A percentile compares a stretch with the other conserved stretches of the same genome.
Conservation (phyloP, 2,797 vertebrate genomes). For the Syndactyla subalaris region DNA sequence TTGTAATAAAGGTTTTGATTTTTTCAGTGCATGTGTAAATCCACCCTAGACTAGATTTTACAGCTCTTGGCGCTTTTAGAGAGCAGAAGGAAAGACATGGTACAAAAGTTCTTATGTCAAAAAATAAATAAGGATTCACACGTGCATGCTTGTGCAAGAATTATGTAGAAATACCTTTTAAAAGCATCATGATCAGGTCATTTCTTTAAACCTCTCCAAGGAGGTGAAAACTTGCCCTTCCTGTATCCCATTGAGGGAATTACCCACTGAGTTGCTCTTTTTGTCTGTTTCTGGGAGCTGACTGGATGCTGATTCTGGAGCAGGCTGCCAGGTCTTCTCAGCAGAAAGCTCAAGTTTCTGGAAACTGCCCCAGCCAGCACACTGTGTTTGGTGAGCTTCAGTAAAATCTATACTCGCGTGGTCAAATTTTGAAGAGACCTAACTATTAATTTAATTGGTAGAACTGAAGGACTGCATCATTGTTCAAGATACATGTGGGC, state of each 20-base stretch:
- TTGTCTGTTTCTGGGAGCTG: constrained; percentile 36
- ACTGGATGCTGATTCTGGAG: constrained; percentile 45
- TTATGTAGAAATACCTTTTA: neutral
- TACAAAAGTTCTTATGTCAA: neutral
- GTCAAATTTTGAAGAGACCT: constrained; percentile 5
- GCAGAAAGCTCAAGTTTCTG: constrained; percentile 53
- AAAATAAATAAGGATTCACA: neutral
- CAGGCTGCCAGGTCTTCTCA: constrained; percentile 44
- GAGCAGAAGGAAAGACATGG: neutral
- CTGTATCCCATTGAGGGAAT: constrained; percentile 58
- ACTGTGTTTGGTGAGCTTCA: constrained; percentile 46
- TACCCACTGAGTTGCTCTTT: constrained; percentile 63
- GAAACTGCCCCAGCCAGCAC: constrained; percentile 53
- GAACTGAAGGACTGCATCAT: neutral
- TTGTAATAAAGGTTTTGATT: neutral
- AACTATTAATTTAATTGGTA: neutral
- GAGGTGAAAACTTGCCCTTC: constrained; percentile 50
- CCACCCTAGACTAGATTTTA: neutral
- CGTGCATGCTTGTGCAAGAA: neutral
- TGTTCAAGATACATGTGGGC: neutral
- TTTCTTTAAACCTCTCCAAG: constrained; percentile 51
- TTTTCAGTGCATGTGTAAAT: neutral
- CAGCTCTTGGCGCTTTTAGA: neutral
- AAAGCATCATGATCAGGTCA: constrained; percentile 16
- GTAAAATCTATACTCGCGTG: neutral